phyloP scores from a whole-genome alignment of 2,888 invertebrate genomes.

The Diplolepis rosae region DNA sequence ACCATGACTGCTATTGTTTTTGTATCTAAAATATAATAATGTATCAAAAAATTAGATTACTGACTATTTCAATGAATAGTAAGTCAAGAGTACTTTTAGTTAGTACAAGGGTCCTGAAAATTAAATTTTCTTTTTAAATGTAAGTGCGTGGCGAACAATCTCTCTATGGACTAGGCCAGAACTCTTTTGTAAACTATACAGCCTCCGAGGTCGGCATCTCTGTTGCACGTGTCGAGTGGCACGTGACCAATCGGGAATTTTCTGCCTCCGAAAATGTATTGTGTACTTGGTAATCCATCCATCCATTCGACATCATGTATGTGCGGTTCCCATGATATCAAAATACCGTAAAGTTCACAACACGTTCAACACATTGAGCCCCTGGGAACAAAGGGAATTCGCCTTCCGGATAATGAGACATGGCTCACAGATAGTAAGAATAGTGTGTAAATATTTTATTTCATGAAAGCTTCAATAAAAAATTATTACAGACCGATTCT shows the following conservation, averaged over 20 bases:
- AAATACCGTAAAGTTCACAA: constrained; percentile 25
- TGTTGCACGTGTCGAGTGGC: constrained; percentile 48
- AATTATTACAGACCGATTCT: no score
- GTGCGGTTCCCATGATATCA: constrained; percentile 52
- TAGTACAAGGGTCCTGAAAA: background rate
- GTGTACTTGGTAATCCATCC: constrained; percentile 47
- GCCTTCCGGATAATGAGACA: background rate
- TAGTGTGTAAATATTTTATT: background rate
- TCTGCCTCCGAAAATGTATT: constrained; percentile 55
- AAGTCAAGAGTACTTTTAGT: constrained; percentile 14
- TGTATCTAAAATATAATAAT: no score
- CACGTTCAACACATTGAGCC: constrained; percentile 12
- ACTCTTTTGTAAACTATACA: constrained; percentile 12
- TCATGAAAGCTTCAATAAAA: no score
- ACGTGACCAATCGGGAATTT: constrained; percentile 60
- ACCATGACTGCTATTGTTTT: no score
- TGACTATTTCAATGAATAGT: no score
- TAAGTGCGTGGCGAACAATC: constrained; percentile 23
- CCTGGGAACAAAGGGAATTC: constrained; percentile 3
- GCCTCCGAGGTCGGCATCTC: background rate
- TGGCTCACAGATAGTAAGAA: background rate
- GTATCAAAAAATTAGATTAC: no score
- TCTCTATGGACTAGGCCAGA: constrained; percentile 7
- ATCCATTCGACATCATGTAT: constrained; percentile 41
- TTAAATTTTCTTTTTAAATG: constrained; percentile 27